A percentile compares a stretch with the other conserved stretches of the same genome.
These are phyloP conservation scores for Linnaemya tessellans DNA, from an alignment of 2,888 invertebrate genomes.

Conservation along the genomic window DNA sequence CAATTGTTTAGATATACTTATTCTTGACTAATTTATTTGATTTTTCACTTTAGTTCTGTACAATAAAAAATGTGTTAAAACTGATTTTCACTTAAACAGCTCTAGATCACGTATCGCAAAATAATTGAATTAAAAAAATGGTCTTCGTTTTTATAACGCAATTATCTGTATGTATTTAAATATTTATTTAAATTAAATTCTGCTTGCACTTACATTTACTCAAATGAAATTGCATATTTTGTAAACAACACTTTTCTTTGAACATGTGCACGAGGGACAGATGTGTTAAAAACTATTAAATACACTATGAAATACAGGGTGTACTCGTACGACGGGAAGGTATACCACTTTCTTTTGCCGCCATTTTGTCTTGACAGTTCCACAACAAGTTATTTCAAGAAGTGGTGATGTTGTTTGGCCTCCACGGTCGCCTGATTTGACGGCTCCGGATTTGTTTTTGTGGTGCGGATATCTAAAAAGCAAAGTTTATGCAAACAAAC, in stretches of 20 bases:
- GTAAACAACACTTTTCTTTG: not conserved
- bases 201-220: slow-evolving; percentile 35
- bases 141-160: slow-evolving; percentile 23
- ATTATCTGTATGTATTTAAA: slow-evolving; percentile 26
- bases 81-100: slow-evolving; percentile 53
- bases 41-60: slow-evolving; percentile 34
- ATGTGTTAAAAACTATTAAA: not conserved
- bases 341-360: too few relatives aligned
- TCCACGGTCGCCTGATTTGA: too few relatives aligned
- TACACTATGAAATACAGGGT: not conserved
- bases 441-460: too few relatives aligned
- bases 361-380: too few relatives aligned
- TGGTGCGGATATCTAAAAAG: too few relatives aligned
- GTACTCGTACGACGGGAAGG: too few relatives aligned
- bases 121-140: slow-evolving; percentile 42
- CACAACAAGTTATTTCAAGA: too few relatives aligned
- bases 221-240: slow-evolving; percentile 50
- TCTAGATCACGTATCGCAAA: slow-evolving; percentile 59
- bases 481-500: too few relatives aligned
- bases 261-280: not conserved
- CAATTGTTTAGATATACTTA: slow-evolving; percentile 35
- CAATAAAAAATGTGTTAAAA: slow-evolving; percentile 65
- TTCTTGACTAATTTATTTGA: slow-evolving; percentile 51
- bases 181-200: slow-evolving; percentile 55
- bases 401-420: too few relatives aligned